Evolutionary conservation across 2,113 vertebrate species (phyloP).

Genomic region (Sinosuthora webbiana): DNA sequence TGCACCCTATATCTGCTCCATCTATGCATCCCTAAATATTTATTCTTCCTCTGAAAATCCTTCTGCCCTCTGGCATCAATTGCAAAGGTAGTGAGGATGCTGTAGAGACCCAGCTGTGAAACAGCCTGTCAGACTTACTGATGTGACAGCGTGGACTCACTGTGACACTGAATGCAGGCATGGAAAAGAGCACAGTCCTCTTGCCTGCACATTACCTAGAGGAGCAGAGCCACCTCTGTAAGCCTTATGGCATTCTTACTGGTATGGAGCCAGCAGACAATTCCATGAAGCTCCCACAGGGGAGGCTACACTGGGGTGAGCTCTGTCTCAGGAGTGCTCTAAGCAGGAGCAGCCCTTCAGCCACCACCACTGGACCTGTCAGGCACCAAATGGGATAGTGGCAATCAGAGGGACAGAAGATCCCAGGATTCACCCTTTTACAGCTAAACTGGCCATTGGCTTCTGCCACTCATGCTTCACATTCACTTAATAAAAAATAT

Average conservation of each 20-base stretch:
- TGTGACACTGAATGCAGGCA: background rate
- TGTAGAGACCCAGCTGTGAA: background rate
- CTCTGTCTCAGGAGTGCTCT: background rate
- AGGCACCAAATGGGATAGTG: background rate
- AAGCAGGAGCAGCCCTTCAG: background rate
- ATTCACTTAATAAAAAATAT: background rate
- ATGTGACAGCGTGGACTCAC: background rate
- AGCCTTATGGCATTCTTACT: background rate
- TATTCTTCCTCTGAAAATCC: background rate
- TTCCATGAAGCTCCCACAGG: background rate
- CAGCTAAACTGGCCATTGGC: background rate
- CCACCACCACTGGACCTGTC: background rate
- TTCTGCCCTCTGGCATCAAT: background rate
- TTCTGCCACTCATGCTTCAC: background rate
- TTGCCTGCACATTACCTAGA: background rate
- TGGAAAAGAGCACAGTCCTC: background rate
- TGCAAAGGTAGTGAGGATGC: background rate
- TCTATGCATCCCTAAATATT: background rate
- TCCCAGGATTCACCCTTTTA: background rate
- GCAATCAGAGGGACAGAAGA: background rate
- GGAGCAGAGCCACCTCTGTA: background rate
- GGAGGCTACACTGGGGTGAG: rapidly evolving
- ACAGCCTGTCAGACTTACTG: background rate
- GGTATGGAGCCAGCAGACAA: background rate
- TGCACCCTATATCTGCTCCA: background rate